Evolutionary conservation across 2,888 invertebrate species (phyloP).

Genomic region (Elmis aenea): DNA sequence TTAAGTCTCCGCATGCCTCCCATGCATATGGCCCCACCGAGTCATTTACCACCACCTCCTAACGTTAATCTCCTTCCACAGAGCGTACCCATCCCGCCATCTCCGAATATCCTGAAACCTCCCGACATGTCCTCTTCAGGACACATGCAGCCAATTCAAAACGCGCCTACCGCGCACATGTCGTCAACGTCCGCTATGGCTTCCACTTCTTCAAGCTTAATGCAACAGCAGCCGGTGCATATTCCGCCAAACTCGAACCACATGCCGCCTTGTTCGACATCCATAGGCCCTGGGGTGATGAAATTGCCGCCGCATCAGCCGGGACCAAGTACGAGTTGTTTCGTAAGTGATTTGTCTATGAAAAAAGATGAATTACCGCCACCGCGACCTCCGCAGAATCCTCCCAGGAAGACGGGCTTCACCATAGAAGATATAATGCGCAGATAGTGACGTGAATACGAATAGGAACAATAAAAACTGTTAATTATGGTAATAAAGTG

Average conservation of each 20-base stretch:
- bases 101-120: slow-evolving; percentile 41
- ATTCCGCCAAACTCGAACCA: slow-evolving; percentile 8
- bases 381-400: slow-evolving; percentile 55
- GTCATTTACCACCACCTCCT: slow-evolving; percentile 18
- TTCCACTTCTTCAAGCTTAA: slow-evolving; percentile 1
- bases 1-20: slow-evolving; percentile 38
- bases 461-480: too few relatives aligned
- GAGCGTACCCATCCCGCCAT: slow-evolving; percentile 31
- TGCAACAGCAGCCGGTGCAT: slow-evolving; percentile 9
- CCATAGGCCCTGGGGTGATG: slow-evolving; percentile 1
- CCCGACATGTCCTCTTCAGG: slow-evolving; percentile 37
- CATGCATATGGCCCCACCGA: slow-evolving; percentile 25
- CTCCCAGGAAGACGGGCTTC: slow-evolving; percentile 73
- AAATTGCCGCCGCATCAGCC: neutral
- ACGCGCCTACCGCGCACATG: neutral
- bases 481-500: too few relatives aligned
- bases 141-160: slow-evolving; percentile 48
- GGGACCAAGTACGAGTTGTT: slow-evolving; percentile 23
- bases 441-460: slow-evolving; percentile 64
- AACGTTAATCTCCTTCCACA: slow-evolving; percentile 29
- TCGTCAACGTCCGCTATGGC: slow-evolving; percentile 1
- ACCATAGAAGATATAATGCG: slow-evolving; percentile 90
- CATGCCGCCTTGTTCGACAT: slow-evolving; percentile 1
- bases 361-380: slow-evolving; percentile 43
- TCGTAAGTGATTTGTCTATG: slow-evolving; percentile 45